These are phyloP conservation scores for Petrophora chlorosata DNA, from an alignment of 2,888 invertebrate genomes.

Conservation along the genomic window DNA sequence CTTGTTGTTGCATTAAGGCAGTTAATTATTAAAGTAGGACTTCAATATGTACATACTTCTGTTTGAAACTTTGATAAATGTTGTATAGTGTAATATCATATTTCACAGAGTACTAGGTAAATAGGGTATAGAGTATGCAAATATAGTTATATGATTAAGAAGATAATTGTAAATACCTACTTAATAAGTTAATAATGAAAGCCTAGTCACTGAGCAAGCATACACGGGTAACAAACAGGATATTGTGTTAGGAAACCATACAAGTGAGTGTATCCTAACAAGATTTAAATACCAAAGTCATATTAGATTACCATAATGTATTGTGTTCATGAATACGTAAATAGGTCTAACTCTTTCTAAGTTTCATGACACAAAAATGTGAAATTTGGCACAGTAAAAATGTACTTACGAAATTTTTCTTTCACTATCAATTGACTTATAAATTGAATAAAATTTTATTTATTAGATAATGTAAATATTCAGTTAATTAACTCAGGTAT, in stretches of 20 bases:
- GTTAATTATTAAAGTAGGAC: constrained; percentile 27
- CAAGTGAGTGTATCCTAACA: constrained; percentile 67
- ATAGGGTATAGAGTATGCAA: too few species aligned
- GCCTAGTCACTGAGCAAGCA: constrained; percentile 59
- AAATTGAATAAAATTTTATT: too few species aligned
- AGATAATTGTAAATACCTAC: constrained; percentile 3
- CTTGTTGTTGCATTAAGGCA: constrained; percentile 25
- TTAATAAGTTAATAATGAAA: constrained; percentile 50
- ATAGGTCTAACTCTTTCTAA: constrained; percentile 56
- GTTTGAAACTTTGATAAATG: constrained; percentile 1
- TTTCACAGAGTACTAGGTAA: too few species aligned
- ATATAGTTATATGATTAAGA: constrained; percentile 12
- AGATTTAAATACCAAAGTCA: constrained; percentile 78
- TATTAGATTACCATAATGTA: constrained; percentile 72
- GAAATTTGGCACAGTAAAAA: too few species aligned
- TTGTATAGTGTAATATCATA: not conserved
- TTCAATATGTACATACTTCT: constrained; percentile 1
- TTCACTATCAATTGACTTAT: too few species aligned
- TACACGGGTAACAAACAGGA: constrained; percentile 68
- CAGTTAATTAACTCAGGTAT: too few species aligned
- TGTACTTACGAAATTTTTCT: too few species aligned
- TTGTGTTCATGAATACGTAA: constrained; percentile 51
- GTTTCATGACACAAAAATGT: not conserved
- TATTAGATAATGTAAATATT: too few species aligned
- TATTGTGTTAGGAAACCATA: constrained; percentile 69